These are phyloP conservation scores for Latheticus oryzae DNA, from an alignment of 2,888 invertebrate species.

Conservation along the genomic window DNA sequence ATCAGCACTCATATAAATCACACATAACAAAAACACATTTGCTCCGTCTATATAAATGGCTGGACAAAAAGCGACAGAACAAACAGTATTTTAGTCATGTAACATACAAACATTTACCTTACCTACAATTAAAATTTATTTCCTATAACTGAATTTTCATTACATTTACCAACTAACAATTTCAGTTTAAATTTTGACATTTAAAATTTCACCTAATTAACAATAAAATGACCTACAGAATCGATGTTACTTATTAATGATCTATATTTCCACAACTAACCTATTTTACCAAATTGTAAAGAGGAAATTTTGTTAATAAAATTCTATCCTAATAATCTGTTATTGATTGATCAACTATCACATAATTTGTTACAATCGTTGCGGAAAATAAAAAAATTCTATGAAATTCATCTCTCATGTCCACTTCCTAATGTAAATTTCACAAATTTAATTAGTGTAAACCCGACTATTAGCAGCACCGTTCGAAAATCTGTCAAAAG, in stretches of 20 bases:
- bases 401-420: too few relatives aligned
- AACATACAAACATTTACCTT: slow-evolving; percentile 55
- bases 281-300: too few relatives aligned
- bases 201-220: slow-evolving; percentile 29
- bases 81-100: slow-evolving; percentile 44
- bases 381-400: too few relatives aligned
- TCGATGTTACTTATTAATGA: slow-evolving; percentile 18
- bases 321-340: too few relatives aligned
- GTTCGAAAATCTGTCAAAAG: too few relatives aligned
- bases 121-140: slow-evolving; percentile 52
- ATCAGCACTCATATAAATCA: slow-evolving; percentile 59
- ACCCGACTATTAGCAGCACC: too few relatives aligned
- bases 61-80: slow-evolving; percentile 32
- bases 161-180: slow-evolving; percentile 34
- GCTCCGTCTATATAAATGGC: slow-evolving; percentile 8
- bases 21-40: slow-evolving; percentile 47
- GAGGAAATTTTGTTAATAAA: too few relatives aligned
- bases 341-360: too few relatives aligned
- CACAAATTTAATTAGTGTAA: too few relatives aligned
- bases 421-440: too few relatives aligned
- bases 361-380: too few relatives aligned
- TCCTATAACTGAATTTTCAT: slow-evolving; percentile 30
- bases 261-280: slow-evolving; percentile 8
- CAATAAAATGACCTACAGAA: slow-evolving; percentile 28
- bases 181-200: slow-evolving; percentile 20